phyloP scores from a whole-genome alignment of 2,797 vertebrate genomes.

The Microctenopoma lineatum region DNA sequence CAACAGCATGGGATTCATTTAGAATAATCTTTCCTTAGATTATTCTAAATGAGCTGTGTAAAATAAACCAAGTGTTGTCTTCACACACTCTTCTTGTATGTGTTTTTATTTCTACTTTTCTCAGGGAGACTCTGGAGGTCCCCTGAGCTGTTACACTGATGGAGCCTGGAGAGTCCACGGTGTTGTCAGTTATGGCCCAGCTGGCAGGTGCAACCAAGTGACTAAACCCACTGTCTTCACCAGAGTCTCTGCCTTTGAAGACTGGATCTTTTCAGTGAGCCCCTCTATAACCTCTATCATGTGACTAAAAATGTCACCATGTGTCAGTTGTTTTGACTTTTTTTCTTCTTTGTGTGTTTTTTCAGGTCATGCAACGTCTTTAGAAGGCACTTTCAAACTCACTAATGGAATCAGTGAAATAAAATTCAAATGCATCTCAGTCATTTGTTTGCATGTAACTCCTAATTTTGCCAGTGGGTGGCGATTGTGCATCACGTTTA shows the following conservation, averaged over 20 bases:
- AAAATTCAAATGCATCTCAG: slow-evolving; percentile 30
- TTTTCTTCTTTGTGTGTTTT: neutral
- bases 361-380: slow-evolving; percentile 11
- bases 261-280: slow-evolving; percentile 75
- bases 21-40: too few relatives aligned
- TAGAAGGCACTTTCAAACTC: neutral
- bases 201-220: slow-evolving; percentile 71
- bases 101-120: slow-evolving; percentile 17
- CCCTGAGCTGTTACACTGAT: slow-evolving; percentile 69
- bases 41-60: neutral
- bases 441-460: slow-evolving; percentile 43
- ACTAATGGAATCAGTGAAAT: slow-evolving; percentile 28
- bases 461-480: slow-evolving; percentile 43
- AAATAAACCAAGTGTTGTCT: neutral
- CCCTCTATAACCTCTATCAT: neutral
- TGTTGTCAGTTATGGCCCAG: slow-evolving; percentile 77
- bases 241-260: slow-evolving; percentile 68
- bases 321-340: neutral
- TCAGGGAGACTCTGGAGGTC: slow-evolving; percentile 81
- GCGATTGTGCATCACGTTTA: slow-evolving; percentile 24
- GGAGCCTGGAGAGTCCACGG: slow-evolving; percentile 75
- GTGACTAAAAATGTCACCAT: neutral
- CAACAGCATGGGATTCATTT: too few relatives aligned
- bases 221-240: slow-evolving; percentile 80
- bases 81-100: neutral